Percentiles rank a stretch among this genome's conserved stretches.
Evolutionary conservation across 2,888 invertebrate genomes (phyloP).

Genomic region (Dione juno): DNA sequence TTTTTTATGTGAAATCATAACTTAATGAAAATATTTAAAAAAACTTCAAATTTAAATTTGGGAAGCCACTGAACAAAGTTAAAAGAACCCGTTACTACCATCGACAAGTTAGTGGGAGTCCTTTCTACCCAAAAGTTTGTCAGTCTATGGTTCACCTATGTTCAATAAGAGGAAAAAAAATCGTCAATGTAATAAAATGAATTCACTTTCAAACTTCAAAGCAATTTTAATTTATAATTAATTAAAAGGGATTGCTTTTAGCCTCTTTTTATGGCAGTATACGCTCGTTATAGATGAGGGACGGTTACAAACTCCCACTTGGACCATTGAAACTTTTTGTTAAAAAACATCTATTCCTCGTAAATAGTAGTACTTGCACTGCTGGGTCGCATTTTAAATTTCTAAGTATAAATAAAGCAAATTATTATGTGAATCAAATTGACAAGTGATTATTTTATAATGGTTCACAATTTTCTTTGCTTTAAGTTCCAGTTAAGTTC

Average conservation of each 20-base stretch:
- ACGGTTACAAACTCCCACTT: constrained; percentile 29
- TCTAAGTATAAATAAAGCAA: constrained; percentile 25
- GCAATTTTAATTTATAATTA: constrained; percentile 22
- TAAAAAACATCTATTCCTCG: constrained; percentile 28
- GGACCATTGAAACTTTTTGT: constrained; percentile 33
- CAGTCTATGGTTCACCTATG: constrained; percentile 14
- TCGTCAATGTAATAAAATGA: background rate
- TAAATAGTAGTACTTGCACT: constrained; percentile 20
- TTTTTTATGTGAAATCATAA: constrained; percentile 4
- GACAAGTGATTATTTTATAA: background rate
- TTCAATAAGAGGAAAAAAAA: background rate
- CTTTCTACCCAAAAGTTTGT: too few species aligned
- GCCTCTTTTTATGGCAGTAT: constrained; percentile 17
- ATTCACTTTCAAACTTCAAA: background rate
- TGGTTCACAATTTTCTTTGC: background rate
- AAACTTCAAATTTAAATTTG: constrained; percentile 31
- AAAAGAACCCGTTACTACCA: too few species aligned
- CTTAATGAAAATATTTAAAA: constrained; percentile 16
- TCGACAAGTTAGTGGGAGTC: too few species aligned
- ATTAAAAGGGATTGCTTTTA: constrained; percentile 18
- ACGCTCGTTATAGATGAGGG: constrained; percentile 28
- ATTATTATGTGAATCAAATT: background rate
- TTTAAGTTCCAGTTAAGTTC: background rate
- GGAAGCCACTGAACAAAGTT: constrained; percentile 25
- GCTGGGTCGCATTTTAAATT: constrained; percentile 16